Evolutionary conservation across 2,797 vertebrate species (phyloP).

Genomic region (Sebastes minor): DNA sequence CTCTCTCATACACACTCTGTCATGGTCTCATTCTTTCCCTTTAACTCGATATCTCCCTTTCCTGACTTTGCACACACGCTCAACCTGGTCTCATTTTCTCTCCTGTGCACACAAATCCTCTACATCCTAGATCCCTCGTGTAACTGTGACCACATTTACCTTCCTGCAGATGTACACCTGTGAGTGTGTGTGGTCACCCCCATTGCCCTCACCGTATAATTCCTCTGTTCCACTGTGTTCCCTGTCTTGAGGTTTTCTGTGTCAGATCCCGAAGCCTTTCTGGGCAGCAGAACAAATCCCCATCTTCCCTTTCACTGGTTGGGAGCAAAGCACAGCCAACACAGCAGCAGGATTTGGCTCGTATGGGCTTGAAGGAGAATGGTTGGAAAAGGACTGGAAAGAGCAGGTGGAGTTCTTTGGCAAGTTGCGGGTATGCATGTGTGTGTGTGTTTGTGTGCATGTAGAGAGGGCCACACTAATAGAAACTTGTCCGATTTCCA

Average conservation of each 20-base stretch:
- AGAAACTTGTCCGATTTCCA: constrained; percentile 44
- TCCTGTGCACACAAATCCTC: constrained; percentile 27
- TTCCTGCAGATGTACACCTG: constrained; percentile 34
- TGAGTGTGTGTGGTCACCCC: constrained; percentile 39
- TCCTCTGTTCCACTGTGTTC: constrained; percentile 22
- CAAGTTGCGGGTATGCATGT: constrained; percentile 8
- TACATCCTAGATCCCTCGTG: constrained; percentile 4
- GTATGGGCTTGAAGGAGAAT: constrained; percentile 35
- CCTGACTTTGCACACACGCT: constrained; percentile 18
- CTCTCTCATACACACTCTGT: constrained; percentile 17
- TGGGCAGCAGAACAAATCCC: constrained; percentile 58
- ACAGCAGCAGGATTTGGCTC: constrained; percentile 54
- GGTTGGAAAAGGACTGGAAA: constrained; percentile 50
- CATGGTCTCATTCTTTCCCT: constrained; percentile 67
- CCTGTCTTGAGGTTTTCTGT: constrained; percentile 47
- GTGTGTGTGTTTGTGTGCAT: not conserved
- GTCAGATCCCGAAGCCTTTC: constrained; percentile 48
- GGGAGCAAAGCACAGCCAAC: constrained; percentile 35
- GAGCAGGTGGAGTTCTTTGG: constrained; percentile 71
- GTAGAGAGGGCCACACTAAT: constrained; percentile 22
- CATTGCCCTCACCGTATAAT: constrained; percentile 29
- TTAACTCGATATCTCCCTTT: constrained; percentile 33
- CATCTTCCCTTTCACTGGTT: constrained; percentile 47
- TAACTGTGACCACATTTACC: constrained; percentile 14
- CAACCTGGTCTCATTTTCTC: constrained; percentile 25